These are phyloP conservation scores for Volucella zonaria DNA, from an alignment of 2,888 invertebrate genomes.

Conservation along the genomic window DNA sequence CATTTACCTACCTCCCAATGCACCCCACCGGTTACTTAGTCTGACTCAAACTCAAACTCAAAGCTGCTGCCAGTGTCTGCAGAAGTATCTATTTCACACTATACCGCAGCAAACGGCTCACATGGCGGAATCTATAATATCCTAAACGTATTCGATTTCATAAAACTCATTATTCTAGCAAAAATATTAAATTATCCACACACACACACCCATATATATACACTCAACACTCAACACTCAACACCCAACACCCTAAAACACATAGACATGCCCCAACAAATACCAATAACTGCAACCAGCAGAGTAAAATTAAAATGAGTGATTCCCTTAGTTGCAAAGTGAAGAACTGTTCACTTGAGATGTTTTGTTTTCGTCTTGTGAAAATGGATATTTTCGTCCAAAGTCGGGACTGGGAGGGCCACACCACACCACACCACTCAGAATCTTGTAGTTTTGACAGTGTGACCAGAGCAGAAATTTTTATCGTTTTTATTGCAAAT, in stretches of 20 bases:
- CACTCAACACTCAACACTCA: too few species aligned
- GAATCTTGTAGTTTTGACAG: too few species aligned
- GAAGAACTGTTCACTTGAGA: conserved; percentile 57
- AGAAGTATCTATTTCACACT: conserved; percentile 67
- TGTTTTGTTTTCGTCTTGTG: conserved; percentile 56
- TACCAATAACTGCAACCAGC: neutral
- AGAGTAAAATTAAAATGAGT: conserved; percentile 42
- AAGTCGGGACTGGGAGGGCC: neutral
- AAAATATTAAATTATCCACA: conserved; percentile 75
- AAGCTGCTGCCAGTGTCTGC: conserved; percentile 40
- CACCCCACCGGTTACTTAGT: neutral
- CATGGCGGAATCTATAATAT: conserved; percentile 75
- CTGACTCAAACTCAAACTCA: conserved; percentile 11
- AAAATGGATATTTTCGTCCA: conserved; percentile 65
- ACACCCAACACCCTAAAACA: neutral
- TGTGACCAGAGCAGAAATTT: too few species aligned
- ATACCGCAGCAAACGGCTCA: conserved; percentile 72
- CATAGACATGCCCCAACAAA: neutral
- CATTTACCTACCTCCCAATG: conserved; percentile 17
- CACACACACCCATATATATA: conserved; percentile 39
- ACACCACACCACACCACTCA: too few species aligned
- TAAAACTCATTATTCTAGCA: conserved; percentile 76
- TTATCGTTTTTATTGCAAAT: too few species aligned
- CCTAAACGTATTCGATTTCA: conserved; percentile 75
- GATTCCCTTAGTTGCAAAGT: conserved; percentile 27